Evolutionary conservation across 2,888 invertebrate genomes (phyloP).

Genomic region (Acleris emargana): DNA sequence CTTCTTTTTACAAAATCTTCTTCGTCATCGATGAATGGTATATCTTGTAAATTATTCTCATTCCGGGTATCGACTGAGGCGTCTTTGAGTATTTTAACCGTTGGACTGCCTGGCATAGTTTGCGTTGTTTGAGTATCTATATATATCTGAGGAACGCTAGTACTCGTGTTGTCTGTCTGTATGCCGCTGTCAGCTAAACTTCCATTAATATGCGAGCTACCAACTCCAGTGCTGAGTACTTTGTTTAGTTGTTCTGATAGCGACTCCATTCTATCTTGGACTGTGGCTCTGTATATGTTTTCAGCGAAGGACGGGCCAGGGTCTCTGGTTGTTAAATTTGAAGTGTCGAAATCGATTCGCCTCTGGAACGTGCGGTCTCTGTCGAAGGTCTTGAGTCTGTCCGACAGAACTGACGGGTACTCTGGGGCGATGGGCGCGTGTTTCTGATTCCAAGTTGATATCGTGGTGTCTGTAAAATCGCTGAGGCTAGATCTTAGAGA

Average conservation of each 20-base stretch:
- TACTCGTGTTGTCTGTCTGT: constrained; percentile 77
- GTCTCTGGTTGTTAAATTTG: constrained; percentile 58
- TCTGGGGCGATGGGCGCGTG: constrained; percentile 62
- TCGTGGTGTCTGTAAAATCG: constrained; percentile 80
- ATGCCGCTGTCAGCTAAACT: constrained; percentile 78
- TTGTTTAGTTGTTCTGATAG: constrained; percentile 75
- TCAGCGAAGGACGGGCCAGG: constrained; percentile 69
- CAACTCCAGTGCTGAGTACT: constrained; percentile 73
- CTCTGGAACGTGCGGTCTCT: constrained; percentile 66
- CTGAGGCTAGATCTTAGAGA: constrained; percentile 76
- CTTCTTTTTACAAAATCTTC: constrained; percentile 64
- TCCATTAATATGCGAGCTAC: constrained; percentile 76
- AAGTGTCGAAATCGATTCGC: constrained; percentile 73
- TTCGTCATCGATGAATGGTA: constrained; percentile 77
- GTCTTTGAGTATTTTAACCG: constrained; percentile 65
- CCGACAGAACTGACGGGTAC: constrained; percentile 75
- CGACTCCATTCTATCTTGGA: constrained; percentile 71
- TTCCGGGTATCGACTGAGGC: constrained; percentile 77
- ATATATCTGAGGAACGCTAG: constrained; percentile 75
- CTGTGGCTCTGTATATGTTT: constrained; percentile 61
- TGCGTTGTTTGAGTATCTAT: constrained; percentile 56
- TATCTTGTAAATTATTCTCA: constrained; percentile 76
- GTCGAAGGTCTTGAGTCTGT: constrained; percentile 67
- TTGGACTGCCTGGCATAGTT: constrained; percentile 42
- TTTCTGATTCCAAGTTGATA: constrained; percentile 77